phyloP scores from a whole-genome alignment of 2,797 vertebrate species.

The Sebastes miniatus region DNA sequence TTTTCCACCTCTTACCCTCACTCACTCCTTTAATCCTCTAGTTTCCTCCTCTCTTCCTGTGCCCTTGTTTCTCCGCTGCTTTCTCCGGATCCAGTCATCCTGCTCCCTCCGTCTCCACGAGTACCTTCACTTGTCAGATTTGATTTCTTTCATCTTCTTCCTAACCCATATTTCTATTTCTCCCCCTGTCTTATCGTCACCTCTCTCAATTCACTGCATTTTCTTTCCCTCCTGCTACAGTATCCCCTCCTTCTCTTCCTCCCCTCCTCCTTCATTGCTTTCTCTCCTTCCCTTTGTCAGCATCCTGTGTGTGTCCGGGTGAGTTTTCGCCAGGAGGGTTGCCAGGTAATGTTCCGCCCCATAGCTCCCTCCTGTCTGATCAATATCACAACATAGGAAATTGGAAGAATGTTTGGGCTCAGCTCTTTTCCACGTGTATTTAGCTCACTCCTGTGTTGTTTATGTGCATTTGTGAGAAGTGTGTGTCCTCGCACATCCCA shows the following conservation, averaged over 20 bases:
- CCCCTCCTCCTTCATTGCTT: not conserved
- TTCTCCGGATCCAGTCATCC: slow-evolving; percentile 40
- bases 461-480: not conserved
- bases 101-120: slow-evolving; percentile 11
- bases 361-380: slow-evolving; percentile 38
- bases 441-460: not conserved
- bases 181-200: slow-evolving; percentile 27
- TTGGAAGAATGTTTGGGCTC: slow-evolving; percentile 46
- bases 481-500: not conserved
- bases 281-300: slow-evolving; percentile 11
- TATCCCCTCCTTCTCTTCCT: not conserved
- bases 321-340: slow-evolving; percentile 19
- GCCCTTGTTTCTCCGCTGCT: slow-evolving; percentile 30
- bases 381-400: slow-evolving; percentile 54
- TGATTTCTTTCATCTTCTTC: slow-evolving; percentile 56
- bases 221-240: not conserved
- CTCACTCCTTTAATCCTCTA: slow-evolving; percentile 16
- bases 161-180: slow-evolving; percentile 48
- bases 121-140: slow-evolving; percentile 63
- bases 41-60: slow-evolving; percentile 29
- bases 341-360: slow-evolving; percentile 44
- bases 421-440: slow-evolving; percentile 27
- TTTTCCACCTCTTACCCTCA: slow-evolving; percentile 36
- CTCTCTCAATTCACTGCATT: slow-evolving; percentile 28
- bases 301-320: not conserved